These are phyloP conservation scores for Pelecanoides urinatrix DNA, from an alignment of 2,113 vertebrate species.

Conservation along the genomic window DNA sequence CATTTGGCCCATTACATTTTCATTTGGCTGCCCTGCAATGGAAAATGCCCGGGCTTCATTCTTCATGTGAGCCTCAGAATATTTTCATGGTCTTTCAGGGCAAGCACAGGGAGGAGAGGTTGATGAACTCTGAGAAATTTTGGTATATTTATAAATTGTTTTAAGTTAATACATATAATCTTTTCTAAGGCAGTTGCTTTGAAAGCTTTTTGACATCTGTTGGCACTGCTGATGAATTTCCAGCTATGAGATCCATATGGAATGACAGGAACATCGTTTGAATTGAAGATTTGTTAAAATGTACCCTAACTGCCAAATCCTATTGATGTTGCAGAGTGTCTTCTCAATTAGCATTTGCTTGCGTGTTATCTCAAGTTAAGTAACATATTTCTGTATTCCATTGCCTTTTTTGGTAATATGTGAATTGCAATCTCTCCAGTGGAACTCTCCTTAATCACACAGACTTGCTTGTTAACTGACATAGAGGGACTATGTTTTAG, in stretches of 20 bases:
- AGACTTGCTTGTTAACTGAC: not conserved
- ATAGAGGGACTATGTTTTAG: not conserved
- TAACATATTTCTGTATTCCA: not conserved
- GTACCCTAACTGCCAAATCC: not conserved
- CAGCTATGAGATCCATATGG: conserved; percentile 2
- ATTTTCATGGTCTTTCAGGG: not conserved
- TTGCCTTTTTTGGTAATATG: not conserved
- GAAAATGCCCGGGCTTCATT: not conserved
- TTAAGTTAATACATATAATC: conserved; percentile 5
- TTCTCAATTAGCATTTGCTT: not conserved
- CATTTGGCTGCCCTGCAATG: not conserved
- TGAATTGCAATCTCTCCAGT: not conserved
- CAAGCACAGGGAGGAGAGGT: not conserved
- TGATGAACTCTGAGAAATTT: not conserved
- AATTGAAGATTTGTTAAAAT: conserved; percentile 28
- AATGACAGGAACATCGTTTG: not conserved
- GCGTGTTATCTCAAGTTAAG: not conserved
- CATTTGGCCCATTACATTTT: not conserved
- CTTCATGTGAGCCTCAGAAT: not conserved
- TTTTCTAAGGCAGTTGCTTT: conserved; percentile 3
- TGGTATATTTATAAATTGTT: not conserved
- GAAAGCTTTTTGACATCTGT: conserved; percentile 35
- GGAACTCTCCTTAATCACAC: not conserved
- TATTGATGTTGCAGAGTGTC: not conserved
- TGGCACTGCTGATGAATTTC: conserved; percentile 12